These are phyloP conservation scores for Eulemur rufifrons DNA, from an alignment of 2,113 vertebrate genomes.

Conservation along the genomic window DNA sequence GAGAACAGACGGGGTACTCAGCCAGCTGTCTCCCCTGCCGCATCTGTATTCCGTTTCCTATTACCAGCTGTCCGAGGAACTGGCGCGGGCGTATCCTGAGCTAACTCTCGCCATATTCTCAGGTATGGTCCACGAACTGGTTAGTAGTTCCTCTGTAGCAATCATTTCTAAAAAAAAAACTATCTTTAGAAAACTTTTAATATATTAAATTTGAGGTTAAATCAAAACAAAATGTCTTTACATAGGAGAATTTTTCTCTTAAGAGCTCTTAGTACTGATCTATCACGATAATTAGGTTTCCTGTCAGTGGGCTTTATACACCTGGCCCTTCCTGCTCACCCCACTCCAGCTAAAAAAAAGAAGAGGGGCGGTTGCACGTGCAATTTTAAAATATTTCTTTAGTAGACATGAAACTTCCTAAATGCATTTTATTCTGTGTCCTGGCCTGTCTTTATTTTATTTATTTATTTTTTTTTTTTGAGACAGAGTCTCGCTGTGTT, in stretches of 20 bases:
- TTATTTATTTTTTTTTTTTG: no score
- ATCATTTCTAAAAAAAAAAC: neutral
- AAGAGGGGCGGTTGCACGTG: neutral
- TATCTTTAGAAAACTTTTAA: neutral
- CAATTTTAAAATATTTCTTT: neutral
- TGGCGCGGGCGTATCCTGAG: slow-evolving; percentile 97
- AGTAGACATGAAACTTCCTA: neutral
- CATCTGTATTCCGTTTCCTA: slow-evolving; percentile 97
- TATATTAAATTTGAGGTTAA: neutral
- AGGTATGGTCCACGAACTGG: slow-evolving; percentile 83
- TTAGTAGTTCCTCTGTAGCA: neutral
- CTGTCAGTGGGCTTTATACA: neutral
- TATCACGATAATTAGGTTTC: neutral
- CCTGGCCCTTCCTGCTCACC: neutral
- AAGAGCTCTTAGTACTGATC: neutral
- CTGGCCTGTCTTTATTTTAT: neutral
- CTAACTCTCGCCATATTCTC: slow-evolving; percentile 98
- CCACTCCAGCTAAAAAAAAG: no score
- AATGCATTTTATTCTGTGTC: neutral
- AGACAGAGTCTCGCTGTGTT: no score
- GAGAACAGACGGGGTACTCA: slow-evolving; percentile 92
- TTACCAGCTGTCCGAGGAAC: slow-evolving; percentile 97
- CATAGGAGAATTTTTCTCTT: neutral
- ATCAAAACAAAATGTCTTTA: neutral
- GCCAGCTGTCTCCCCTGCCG: slow-evolving; percentile 93